Evolutionary conservation across 2,888 invertebrate genomes (phyloP), one percentile per base, ranked within the genome.

Genomic region (Nesidiocoris tenuis): DNA sequence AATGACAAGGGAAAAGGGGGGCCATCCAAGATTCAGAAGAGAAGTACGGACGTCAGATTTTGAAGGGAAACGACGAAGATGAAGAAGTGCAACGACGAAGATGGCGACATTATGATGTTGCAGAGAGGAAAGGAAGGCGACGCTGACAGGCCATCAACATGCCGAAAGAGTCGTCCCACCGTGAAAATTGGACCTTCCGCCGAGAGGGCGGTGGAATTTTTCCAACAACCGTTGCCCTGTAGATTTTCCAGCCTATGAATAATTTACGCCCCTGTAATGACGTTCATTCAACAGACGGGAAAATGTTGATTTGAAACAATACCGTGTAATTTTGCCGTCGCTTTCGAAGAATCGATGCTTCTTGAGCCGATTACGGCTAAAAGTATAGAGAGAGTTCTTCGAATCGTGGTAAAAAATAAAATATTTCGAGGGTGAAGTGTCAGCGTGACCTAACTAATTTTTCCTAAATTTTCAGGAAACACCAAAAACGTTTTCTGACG

Each of bases 1-100:
- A 67, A 67, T 67, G 67, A 67, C 67, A 56, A 67, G 67, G 67
- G 67, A 18, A 56, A 67, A 19, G 65, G 19, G 22, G 12, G 25
- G 25, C 65, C 39, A 7, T 39, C 12, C 12, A 12, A 12, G 39
- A 39, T 67, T 67, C 54, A 55, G 67, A 19, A n/a, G n/a, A 18
- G 25, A 19, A 21, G 55, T 22, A 16, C 67, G 55, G 67, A 22
- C 67, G 55, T 67, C 67, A 65, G 54, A 21, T 18, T 67, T 67
- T 39, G 55, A 56, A 56, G 67, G n/a, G 18, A 39, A 18, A 39
- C 19, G 39, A 39, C 12, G 39, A 39, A 39, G 12, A 39, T 39
- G 39, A 39, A 39, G 39, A 39, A 39, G 39, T 39, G 39, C 5
- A 39, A 39, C 39, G 39, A 12, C 12, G 39, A 39, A 39, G n/a